A percentile compares a stretch with the other conserved stretches of the same genome.
phyloP scores from a whole-genome alignment of 2,797 vertebrate genomes.

The Acanthornis magna region DNA sequence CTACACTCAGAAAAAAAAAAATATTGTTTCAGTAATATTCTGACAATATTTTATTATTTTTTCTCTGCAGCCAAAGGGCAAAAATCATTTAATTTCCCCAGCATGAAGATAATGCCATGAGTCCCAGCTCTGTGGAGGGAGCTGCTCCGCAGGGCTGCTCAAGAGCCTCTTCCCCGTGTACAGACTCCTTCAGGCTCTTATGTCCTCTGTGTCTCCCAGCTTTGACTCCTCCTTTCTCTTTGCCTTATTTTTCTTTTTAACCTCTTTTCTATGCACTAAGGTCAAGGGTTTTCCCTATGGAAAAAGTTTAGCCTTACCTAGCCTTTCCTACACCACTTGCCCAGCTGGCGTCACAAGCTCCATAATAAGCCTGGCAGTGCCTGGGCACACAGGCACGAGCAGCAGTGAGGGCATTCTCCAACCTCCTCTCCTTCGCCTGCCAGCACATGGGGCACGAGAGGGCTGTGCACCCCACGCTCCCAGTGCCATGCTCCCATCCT shows the following conservation, averaged over 20 bases:
- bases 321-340: not conserved
- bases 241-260: conserved; percentile 44
- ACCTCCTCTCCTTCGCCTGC: not conserved
- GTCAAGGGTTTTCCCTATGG: conserved; percentile 74
- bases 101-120: not conserved
- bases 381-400: not conserved
- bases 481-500: accelerated
- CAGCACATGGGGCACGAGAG: not conserved
- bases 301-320: conserved; percentile 42
- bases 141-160: not conserved
- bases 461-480: not conserved
- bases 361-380: not conserved
- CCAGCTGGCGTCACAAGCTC: not conserved
- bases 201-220: not conserved
- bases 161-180: not conserved
- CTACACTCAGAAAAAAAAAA: not conserved
- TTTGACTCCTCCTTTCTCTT: conserved; percentile 15
- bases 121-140: not conserved
- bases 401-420: accelerated
- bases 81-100: conserved; percentile 1
- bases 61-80: not conserved
- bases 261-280: conserved; percentile 33
- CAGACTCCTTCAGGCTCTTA: not conserved
- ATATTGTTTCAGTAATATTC: not conserved
- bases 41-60: not conserved